Conservation (phyloP, 2,888 invertebrate species). For the Zeuzera pyrina region DNA sequence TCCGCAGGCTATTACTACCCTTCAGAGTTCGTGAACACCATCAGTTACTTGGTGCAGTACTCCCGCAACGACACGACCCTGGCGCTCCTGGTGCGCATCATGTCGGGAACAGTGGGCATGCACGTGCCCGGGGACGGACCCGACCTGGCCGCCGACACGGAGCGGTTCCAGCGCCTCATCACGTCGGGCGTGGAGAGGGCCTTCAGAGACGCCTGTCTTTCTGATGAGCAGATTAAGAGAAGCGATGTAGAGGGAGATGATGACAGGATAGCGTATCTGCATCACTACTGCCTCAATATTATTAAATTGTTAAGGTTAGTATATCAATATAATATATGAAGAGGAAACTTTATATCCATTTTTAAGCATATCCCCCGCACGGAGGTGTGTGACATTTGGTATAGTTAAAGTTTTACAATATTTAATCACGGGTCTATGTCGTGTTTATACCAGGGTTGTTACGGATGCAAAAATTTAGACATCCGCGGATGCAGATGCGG, state of each 20-base stretch:
- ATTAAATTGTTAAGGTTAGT: constrained; percentile 53
- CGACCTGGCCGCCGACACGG: constrained; percentile 46
- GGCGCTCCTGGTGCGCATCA: constrained; percentile 74
- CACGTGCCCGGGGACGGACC: constrained; percentile 47
- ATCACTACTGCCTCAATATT: constrained; percentile 54
- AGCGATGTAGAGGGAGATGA: constrained; percentile 37
- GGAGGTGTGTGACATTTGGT: too few relatives aligned
- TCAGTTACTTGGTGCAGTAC: constrained; percentile 74
- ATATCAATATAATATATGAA: neutral
- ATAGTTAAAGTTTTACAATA: too few relatives aligned
- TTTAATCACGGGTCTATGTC: too few relatives aligned
- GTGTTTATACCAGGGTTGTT: too few relatives aligned
- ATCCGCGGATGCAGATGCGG: too few relatives aligned
- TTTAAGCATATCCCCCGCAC: too few relatives aligned
- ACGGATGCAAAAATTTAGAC: too few relatives aligned
- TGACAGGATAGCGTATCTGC: constrained; percentile 59
- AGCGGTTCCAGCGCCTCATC: constrained; percentile 48
- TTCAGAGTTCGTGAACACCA: constrained; percentile 74
- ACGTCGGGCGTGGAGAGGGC: constrained; percentile 58
- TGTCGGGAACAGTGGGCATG: constrained; percentile 73
- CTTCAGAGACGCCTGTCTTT: constrained; percentile 45
- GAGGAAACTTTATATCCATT: too few relatives aligned
- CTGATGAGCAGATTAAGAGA: constrained; percentile 49
- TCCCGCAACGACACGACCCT: constrained; percentile 73
- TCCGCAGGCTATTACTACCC: constrained; percentile 75